Base-by-base conservation (phyloP, 1,140 invertebrate species). In the Trachymyrmex septentrionalis region DNA sequence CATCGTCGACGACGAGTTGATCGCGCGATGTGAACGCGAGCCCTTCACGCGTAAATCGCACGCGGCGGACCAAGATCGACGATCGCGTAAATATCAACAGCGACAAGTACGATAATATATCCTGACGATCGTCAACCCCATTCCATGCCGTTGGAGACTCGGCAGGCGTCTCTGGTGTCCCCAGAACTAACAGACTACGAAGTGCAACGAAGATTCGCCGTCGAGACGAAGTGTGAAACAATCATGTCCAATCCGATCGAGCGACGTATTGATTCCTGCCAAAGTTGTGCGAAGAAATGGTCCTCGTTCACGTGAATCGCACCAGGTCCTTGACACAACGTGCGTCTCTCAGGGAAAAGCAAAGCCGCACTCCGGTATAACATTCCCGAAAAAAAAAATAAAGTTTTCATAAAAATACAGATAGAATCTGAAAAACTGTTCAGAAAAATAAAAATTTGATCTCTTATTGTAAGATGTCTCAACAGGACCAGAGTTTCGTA, bases 251-350 rank as follows among this genome's bases (percentile, higher is more conserved):
- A 75, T 38, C 63, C 57, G 21, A 57, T 21, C 34, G 19, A 44
- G 48, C 24, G 24, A 48, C 53, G 19, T 30, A 38, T 63, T 69
- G 69, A 87, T 86, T 85, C 88, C 88, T 90, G 88, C 75, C 89
- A 87, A 87, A 90, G 80, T 73, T 64, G 30, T 63, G 21, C 57
- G 27, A 69, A 78, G 73, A 72, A 3, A 21, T 59, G 66, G 21
- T 38, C 9, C 30, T 57, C 48, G 64, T 55, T 38, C 38, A 21
- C 12, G 50, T 21, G 30, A 38, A 69, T 38, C 38, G 48, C 55
- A 48, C 9, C 27, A 57, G 14, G 6, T 27, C 30, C 44, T 81
- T 24, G 30, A 81, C 50, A n/a, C 12, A 34, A 27, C 16, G 77
- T 38, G 77, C 53, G 24, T 73, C n/a, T 73, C n/a, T 72, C n/a